Percentiles rank a stretch among this genome's conserved stretches.
These are phyloP conservation scores for Lethenteron camtschaticum DNA, from an alignment of 2,113 vertebrate genomes.

Conservation along the genomic window DNA sequence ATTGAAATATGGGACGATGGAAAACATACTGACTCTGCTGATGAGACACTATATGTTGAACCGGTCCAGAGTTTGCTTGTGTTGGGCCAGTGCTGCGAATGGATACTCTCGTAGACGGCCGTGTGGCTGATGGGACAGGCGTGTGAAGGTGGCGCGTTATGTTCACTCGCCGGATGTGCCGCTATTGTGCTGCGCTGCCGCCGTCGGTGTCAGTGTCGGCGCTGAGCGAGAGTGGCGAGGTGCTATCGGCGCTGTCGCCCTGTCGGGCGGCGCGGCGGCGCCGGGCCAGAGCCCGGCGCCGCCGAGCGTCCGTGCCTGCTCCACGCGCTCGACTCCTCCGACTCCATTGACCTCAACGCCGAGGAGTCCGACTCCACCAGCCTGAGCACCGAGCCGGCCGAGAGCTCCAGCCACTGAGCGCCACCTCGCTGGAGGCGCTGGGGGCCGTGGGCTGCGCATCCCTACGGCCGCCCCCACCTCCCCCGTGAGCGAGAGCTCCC, in stretches of 20 bases:
- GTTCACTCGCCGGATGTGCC: no score
- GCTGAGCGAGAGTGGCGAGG: neutral
- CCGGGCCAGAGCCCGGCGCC: neutral
- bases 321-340: slow-evolving; percentile 52
- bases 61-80: no score
- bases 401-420: slow-evolving; percentile 56
- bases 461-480: slow-evolving; percentile 41
- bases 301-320: slow-evolving; percentile 19
- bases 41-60: no score
- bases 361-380: slow-evolving; percentile 37
- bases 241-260: neutral
- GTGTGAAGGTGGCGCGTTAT: no score
- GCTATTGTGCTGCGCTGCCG: no score
- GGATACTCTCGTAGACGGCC: no score
- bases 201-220: neutral
- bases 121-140: no score
- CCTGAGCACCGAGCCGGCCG: slow-evolving; percentile 24
- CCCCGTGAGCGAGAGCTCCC: slow-evolving; percentile 79
- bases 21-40: no score
- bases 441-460: slow-evolving; percentile 31
- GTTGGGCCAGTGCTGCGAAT: no score
- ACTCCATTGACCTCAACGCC: slow-evolving; percentile 43
- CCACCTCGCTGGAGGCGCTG: slow-evolving; percentile 37
- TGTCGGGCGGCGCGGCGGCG: neutral
- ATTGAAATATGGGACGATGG: no score